A percentile compares a stretch with the other conserved stretches of the same genome.
phyloP scores from a whole-genome alignment of 2,113 vertebrate species.

The Paralichthys olivaceus region DNA sequence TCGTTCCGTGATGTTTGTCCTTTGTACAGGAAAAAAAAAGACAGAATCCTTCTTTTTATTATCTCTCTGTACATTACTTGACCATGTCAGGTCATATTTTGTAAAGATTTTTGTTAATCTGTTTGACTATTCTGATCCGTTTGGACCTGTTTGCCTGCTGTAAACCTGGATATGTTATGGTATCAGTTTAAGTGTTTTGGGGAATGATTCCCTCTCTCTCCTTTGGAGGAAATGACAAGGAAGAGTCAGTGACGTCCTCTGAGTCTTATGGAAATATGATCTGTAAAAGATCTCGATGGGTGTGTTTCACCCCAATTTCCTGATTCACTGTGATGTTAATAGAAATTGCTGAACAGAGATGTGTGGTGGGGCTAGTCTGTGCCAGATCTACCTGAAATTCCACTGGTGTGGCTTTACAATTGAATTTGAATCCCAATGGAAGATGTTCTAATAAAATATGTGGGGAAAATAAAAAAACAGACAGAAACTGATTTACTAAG shows the following conservation, averaged over 20 bases:
- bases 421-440: conserved; percentile 35
- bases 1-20: conserved; percentile 98
- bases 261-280: conserved; percentile 40
- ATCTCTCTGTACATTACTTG: conserved; percentile 81
- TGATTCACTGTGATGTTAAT: conserved; percentile 60
- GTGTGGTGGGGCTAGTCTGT: conserved; percentile 37
- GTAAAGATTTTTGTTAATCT: conserved; percentile 85
- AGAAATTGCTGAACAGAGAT: conserved; percentile 13
- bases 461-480: background rate
- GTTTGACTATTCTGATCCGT: conserved; percentile 78
- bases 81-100: conserved; percentile 82
- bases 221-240: conserved; percentile 64
- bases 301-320: conserved; percentile 57
- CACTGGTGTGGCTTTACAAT: conserved; percentile 9
- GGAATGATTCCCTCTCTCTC: conserved; percentile 51
- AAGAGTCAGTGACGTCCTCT: conserved; percentile 52
- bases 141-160: conserved; percentile 84
- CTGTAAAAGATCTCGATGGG: conserved; percentile 26
- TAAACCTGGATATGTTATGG: conserved; percentile 84
- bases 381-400: conserved; percentile 25
- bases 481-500: conserved; percentile 12
- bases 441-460: conserved; percentile 1
- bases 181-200: conserved; percentile 80
- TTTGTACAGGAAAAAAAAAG: conserved; percentile 88
- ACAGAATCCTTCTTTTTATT: conserved; percentile 72